phyloP scores from a whole-genome alignment of 2,113 vertebrate species.

The Verasper variegatus region DNA sequence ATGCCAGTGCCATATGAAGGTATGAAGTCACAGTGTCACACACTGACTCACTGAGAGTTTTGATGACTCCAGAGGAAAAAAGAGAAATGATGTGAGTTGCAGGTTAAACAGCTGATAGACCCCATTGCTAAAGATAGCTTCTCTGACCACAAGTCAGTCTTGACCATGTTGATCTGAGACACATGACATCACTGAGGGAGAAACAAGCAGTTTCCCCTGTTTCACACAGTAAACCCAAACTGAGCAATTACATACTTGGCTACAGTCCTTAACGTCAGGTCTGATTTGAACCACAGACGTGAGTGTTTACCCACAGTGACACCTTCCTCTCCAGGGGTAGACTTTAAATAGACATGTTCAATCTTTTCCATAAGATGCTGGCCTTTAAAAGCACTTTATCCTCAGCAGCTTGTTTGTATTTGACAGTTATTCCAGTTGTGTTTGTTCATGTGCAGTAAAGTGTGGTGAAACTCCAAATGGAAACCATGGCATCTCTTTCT shows the following conservation, averaged over 20 bases:
- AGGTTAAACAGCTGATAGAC: slow-evolving; percentile 46
- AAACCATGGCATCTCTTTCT: slow-evolving; percentile 33
- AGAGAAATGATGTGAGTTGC: slow-evolving; percentile 23
- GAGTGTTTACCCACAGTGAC: neutral
- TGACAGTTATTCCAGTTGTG: slow-evolving; percentile 13
- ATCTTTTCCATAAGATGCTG: slow-evolving; percentile 40
- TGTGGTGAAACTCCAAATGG: slow-evolving; percentile 18
- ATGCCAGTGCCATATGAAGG: slow-evolving; percentile 1
- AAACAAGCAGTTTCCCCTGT: neutral
- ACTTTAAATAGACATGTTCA: slow-evolving; percentile 34
- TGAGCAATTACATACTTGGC: neutral
- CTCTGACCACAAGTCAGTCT: slow-evolving; percentile 35
- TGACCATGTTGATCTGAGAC: slow-evolving; percentile 5
- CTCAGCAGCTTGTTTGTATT: slow-evolving; percentile 8
- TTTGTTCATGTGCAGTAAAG: slow-evolving; percentile 24
- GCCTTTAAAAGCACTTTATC: slow-evolving; percentile 28
- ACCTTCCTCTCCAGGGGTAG: neutral
- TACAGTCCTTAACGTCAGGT: neutral
- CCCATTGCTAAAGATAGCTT: slow-evolving; percentile 38
- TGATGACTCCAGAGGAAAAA: slow-evolving; percentile 40
- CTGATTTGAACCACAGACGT: neutral
- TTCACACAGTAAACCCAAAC: neutral
- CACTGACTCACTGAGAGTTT: neutral
- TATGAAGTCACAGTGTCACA: slow-evolving; percentile 15
- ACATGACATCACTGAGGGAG: slow-evolving; percentile 41